Evolutionary conservation across 2,888 invertebrate genomes (phyloP), one percentile per base, ranked within the genome.

Genomic region (Hanleya hanleyi): DNA sequence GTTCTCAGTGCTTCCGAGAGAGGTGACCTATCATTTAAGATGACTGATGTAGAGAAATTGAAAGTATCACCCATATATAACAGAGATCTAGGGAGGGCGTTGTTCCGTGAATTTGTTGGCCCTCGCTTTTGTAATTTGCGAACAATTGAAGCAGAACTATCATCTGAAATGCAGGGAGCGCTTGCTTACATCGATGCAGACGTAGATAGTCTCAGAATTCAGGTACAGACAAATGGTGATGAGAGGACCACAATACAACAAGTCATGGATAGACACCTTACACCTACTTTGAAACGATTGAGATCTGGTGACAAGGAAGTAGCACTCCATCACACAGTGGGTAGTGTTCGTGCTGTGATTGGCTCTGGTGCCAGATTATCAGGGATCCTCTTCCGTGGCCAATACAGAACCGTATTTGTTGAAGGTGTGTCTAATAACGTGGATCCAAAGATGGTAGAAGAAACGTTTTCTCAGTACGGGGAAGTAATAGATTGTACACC

Each of bases 161-260:
- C 62, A 12, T 38, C 61, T 6, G 37, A 64, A 26, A 77, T 78
- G 18, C 67, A 76, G 49, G 67, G 73, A 57, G 67, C 74, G 1
- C 70, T 82, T 36, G 78, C 79, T 9, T 74, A 84, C 22, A 68
- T 86, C 35, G 84, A 86, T 35, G 83, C 82, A 12, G 77, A 78
- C 61, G 74, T 79, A 68, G 75, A 80, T 7, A 69, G 69, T 26
- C 29, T 57, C 2, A 15, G 29, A 26, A 57, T 57, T 57, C 32
- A 22, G 15, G 57, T 57, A 15, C 57, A 57, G 12, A 26, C 4
- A 22, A 6, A 2, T n/a, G 29, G 26, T 3, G 29, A 22, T 41
- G 1, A 29, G 3, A 18, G 18, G 18, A 26, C 3, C 47, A 3
- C 5, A 1, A 32, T 37, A 12, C 32, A 49, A 4, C 9, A 15